Evolutionary conservation across 2,113 vertebrate genomes (phyloP).

Genomic region (Archilochus colubris): DNA sequence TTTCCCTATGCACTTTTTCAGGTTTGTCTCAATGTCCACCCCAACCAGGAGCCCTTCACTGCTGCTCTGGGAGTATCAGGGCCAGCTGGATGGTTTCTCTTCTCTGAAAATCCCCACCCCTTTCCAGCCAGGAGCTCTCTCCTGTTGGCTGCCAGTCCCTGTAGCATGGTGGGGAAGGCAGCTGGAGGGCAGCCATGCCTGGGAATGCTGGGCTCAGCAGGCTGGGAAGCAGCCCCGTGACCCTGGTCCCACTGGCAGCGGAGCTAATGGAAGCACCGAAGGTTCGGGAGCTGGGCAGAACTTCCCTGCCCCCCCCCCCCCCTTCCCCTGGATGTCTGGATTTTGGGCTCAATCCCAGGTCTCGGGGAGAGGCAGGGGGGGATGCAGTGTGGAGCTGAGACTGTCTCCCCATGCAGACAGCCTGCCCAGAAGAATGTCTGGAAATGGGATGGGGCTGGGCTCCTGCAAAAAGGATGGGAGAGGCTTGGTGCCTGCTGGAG

Average conservation of each 20-base stretch:
- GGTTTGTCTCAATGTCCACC: neutral
- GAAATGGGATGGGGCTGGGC: neutral
- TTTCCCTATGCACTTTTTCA: neutral
- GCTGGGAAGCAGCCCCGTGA: neutral
- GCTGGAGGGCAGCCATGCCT: conserved; percentile 9
- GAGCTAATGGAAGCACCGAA: conserved; percentile 31
- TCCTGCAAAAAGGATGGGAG: fast-evolving
- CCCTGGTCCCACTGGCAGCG: neutral
- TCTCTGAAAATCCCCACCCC: neutral
- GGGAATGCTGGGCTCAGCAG: conserved; percentile 61
- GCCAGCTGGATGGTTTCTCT: neutral
- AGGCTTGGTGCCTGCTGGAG: neutral
- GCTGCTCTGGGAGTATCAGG: fast-evolving
- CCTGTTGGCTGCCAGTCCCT: neutral
- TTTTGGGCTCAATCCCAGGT: neutral
- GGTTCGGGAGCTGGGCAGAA: neutral
- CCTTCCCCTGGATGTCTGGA: neutral
- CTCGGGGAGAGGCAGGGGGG: neutral
- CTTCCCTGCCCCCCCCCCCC: neutral
- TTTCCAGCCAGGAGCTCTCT: neutral
- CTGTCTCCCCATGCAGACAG: fast-evolving
- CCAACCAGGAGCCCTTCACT: neutral
- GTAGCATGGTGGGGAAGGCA: neutral
- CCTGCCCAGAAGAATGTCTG: neutral
- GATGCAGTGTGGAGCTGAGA: fast-evolving